These are phyloP conservation scores for Ictalurus punctatus DNA, from an alignment of 2,113 vertebrate species.

Conservation along the genomic window DNA sequence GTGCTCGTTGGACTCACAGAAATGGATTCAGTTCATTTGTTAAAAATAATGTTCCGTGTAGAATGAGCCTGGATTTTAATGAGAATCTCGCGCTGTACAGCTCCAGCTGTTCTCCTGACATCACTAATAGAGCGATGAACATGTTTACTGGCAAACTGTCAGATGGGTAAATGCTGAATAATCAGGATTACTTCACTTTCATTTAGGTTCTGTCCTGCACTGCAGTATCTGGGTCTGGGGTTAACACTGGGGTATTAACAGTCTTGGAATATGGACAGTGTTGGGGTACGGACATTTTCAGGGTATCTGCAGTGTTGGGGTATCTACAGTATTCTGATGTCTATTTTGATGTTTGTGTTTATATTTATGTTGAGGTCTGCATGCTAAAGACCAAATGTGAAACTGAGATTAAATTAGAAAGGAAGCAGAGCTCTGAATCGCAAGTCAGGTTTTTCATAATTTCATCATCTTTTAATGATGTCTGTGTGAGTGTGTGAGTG, in stretches of 20 bases:
- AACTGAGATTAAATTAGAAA: too few relatives aligned
- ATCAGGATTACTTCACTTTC: background rate
- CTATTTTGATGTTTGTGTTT: too few relatives aligned
- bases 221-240: background rate
- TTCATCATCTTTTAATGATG: background rate
- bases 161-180: background rate
- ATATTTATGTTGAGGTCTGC: too few relatives aligned
- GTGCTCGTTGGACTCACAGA: background rate
- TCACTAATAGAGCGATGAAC: background rate
- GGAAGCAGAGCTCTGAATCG: too few relatives aligned
- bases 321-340: background rate
- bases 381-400: too few relatives aligned
- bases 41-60: background rate
- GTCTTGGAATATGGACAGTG: background rate
- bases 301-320: background rate
- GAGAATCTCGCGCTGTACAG: constrained; percentile 24
- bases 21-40: background rate
- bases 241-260: background rate
- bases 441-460: background rate
- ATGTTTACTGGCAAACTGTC: constrained; percentile 12
- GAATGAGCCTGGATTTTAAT: background rate
- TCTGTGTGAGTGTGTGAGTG: background rate
- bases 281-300: background rate
- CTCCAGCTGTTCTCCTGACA: constrained; percentile 24
- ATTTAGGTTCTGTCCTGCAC: background rate